phyloP scores from a whole-genome alignment of 2,113 vertebrate species.

The Crotalus horridus region DNA sequence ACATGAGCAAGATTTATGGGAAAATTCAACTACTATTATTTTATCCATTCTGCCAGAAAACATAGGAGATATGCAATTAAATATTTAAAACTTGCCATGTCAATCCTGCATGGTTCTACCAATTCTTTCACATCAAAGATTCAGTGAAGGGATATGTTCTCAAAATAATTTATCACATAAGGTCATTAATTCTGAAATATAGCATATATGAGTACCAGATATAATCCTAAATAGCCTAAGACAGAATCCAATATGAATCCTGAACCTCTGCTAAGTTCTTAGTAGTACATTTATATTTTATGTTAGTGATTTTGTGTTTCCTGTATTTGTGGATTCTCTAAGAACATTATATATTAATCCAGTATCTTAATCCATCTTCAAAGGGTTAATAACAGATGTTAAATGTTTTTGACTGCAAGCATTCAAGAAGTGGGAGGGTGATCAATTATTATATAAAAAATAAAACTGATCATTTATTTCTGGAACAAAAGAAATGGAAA shows the following conservation, averaged over 20 bases:
- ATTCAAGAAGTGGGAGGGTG: not conserved
- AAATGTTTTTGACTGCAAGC: not conserved
- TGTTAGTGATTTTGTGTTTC: not conserved
- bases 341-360: not conserved
- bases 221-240: not conserved
- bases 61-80: not conserved
- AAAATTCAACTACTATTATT: not conserved
- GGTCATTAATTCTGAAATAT: not conserved
- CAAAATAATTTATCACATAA: not conserved
- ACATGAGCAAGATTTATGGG: not conserved
- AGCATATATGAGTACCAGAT: not conserved
- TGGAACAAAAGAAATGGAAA: not conserved
- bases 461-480: not conserved
- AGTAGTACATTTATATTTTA: not conserved
- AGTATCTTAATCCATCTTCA: not conserved
- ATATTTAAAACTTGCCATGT: not conserved
- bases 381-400: not conserved
- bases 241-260: not conserved
- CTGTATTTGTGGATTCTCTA: not conserved
- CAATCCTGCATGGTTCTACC: not conserved
- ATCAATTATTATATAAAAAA: not conserved
- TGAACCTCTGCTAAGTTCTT: not conserved
- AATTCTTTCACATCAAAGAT: not conserved
- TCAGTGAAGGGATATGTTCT: not conserved
- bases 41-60: not conserved